Base-by-base conservation (phyloP, 1,140 invertebrate genomes). In the Drosophila tsacasi region DNA sequence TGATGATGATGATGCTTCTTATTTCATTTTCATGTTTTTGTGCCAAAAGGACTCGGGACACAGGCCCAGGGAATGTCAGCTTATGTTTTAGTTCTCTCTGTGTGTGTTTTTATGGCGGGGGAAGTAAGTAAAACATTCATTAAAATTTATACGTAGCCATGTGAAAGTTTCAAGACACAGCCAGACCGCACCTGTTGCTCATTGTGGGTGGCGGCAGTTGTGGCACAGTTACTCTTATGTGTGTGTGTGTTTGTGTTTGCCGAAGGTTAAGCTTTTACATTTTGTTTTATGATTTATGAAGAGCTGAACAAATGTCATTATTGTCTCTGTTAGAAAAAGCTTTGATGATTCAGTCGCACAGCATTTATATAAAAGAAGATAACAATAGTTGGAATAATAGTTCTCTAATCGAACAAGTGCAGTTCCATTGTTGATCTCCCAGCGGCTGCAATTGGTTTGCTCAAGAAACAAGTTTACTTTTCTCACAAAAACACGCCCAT, bases 111-210 rank as follows among this genome's bases (percentile, higher is more conserved):
- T 76, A 73, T 77, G 72, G 44, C 35, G 59, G 52, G 52, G 52
- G 10, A 35, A 23, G 30, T 19, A 54, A 37, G 21, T 55, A 37
- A 37, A 55, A 55, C 63, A 73, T 69, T 75, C 77, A 79, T 79
- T 85, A 81, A 86, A 77, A 81, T 77, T 62, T 76, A 69, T 80
- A 71, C 57, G 54, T 73, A 68, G 79, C 44, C 44, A 55, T 78
- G 74, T 71, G 62, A 81, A 85, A 85, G 82, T 84, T 84, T 68
- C 60, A 50, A 75, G 66, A 58, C 59, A 59, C 66, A 65, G 60
- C 65, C 46, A 32, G 69, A 65, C 57, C 65, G 50, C 84, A 87
- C 83, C 83, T 87, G 83, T 87, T 87, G 83, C 84, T 79, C 47
- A 55, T 25, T 58, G 15, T 40, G 40, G 44, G 71, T 35, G 64